Conservation (phyloP, 2,888 invertebrate species). For the Endotricha flammealis region DNA sequence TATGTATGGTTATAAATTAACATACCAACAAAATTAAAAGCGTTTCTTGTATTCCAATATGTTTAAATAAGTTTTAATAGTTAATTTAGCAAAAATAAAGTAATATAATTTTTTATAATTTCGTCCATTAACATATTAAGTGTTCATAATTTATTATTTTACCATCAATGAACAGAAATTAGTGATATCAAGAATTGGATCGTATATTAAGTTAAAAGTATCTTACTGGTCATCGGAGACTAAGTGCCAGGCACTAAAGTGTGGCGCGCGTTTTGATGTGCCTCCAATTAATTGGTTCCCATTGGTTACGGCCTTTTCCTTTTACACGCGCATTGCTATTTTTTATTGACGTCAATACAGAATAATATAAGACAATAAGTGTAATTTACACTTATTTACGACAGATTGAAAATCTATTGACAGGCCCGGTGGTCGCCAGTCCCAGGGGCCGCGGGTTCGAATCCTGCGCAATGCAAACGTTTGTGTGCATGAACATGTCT, state of each 20-base stretch:
- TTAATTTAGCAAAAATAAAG: slow-evolving; percentile 1
- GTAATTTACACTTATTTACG: no score
- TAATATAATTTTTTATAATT: slow-evolving; percentile 7
- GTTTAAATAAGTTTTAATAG: neutral
- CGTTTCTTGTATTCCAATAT: no score
- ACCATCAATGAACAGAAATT: neutral
- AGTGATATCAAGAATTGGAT: slow-evolving; percentile 15
- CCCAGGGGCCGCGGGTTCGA: no score
- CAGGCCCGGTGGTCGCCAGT: no score
- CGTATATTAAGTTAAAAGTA: slow-evolving; percentile 55
- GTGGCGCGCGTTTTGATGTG: slow-evolving; percentile 39
- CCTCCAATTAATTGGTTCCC: slow-evolving; percentile 54
- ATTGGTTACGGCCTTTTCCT: slow-evolving; percentile 45
- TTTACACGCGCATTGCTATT: slow-evolving; percentile 24
- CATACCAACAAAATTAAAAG: no score
- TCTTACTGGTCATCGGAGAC: slow-evolving; percentile 45
- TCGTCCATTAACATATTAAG: slow-evolving; percentile 4
- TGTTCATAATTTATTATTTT: slow-evolving; percentile 1
- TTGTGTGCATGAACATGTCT: no score
- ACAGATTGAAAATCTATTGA: no score
- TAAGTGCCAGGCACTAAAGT: slow-evolving; percentile 57
- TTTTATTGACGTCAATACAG: slow-evolving; percentile 15
- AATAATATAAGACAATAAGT: no score
- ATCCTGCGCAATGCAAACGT: no score
- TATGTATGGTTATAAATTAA: no score